phyloP scores from a whole-genome alignment of 2,113 vertebrate species.

The Aegithalos caudatus region DNA sequence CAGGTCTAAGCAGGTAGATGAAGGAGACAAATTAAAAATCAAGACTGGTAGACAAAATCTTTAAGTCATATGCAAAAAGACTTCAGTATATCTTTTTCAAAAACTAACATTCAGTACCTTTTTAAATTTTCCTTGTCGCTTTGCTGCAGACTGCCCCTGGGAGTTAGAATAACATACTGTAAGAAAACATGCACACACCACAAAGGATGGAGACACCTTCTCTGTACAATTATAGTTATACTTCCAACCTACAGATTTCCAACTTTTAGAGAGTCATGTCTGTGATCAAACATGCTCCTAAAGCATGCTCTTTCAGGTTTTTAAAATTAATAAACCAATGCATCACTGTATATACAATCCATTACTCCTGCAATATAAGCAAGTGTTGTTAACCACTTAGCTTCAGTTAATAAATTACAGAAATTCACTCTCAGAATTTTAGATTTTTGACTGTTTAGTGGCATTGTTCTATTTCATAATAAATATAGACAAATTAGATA shows the following conservation, averaged over 20 bases:
- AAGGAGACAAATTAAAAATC: constrained; percentile 48
- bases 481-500: neutral
- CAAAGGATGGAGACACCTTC: constrained; percentile 80
- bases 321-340: constrained; percentile 11
- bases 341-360: neutral
- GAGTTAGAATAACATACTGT: constrained; percentile 99
- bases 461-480: neutral
- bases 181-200: constrained; percentile 89
- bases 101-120: constrained; percentile 97
- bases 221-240: constrained; percentile 46
- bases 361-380: constrained; percentile 24
- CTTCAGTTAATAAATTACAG: constrained; percentile 2
- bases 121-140: constrained; percentile 99
- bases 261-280: constrained; percentile 23
- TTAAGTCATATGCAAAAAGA: constrained; percentile 71
- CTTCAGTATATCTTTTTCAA: constrained; percentile 76
- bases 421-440: neutral
- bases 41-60: constrained; percentile 68
- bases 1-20: constrained; percentile 45
- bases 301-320: constrained; percentile 40
- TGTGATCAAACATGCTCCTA: constrained; percentile 55
- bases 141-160: constrained; percentile 99
- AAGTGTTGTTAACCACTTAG: constrained; percentile 55
- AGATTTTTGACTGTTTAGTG: neutral
- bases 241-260: constrained; percentile 26